Base-by-base conservation (phyloP, 2,113 vertebrate genomes). In the Thunnus thynnus region DNA sequence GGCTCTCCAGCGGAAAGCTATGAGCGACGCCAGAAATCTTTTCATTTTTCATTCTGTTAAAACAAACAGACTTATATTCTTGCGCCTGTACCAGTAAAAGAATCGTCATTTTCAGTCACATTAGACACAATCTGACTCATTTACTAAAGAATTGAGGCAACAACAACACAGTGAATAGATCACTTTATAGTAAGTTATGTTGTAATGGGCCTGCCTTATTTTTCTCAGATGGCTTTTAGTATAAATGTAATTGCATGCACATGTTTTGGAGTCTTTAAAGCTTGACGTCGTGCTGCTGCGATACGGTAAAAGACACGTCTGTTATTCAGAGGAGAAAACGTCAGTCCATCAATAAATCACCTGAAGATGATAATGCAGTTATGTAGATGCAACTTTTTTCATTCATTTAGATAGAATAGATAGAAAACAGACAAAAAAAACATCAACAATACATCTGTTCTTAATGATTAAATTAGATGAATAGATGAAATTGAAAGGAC, bases 321-420 rank as follows among this genome's bases (percentile, higher is more conserved):
- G 52, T 18, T 25, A 67, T 73, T 68, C 62, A 65, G 46, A 75
- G 55, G 46, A 55, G 62, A 27, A 12, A 64, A 69, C 30, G 0
- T 14, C 32, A 32, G 69, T 2, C 1, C 0, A 75, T 60, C 65
- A 54, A 60, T 76, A 54, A 11, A 36, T 18, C 3, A 0, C 22
- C 65, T 58, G 14, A 78, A 66, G 47, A 71, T n/a, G 36, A 72
- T 67, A 22, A 55, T n/a, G 11, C 36, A 25, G 14, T 16, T 54
- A 5, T 71, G 48, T 25, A 48, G 22, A 32, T 5, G 18, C 55
- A 25, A 41, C 51, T 48, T 56, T 36, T 44, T 60, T n/a, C 4
- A 22, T 44, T 46, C 1, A 18, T 41, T 51, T 22, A 22, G 22
- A 22, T 22, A 22, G 22, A 22, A 41, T 41, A 41, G 36, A 41